Percentiles rank a stretch among this genome's conserved stretches.
Evolutionary conservation across 2,888 invertebrate species (phyloP).

Genomic region (Lasioglossum leucozonium): DNA sequence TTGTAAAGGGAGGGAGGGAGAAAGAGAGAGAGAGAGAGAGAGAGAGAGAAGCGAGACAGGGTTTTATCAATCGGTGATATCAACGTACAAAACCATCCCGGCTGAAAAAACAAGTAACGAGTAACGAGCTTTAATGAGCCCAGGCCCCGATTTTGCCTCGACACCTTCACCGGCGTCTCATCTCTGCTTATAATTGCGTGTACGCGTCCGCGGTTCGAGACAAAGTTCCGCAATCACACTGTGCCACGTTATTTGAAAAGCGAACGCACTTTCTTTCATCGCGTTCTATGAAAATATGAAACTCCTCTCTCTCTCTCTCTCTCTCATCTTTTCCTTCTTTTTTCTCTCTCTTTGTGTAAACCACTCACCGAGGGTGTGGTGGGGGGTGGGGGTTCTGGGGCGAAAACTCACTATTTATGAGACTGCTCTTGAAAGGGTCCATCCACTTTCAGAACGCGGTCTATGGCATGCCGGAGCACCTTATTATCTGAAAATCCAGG

Average conservation of each 20-base stretch:
- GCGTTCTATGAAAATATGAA: conserved; percentile 1
- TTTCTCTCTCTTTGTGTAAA: conserved; percentile 52
- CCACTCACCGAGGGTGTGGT: conserved; percentile 10
- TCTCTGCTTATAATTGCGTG: background rate
- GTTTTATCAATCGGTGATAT: conserved; percentile 44
- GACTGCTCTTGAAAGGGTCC: conserved; percentile 71
- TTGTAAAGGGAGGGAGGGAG: background rate
- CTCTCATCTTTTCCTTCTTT: no score
- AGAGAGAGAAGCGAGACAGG: background rate
- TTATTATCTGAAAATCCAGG: conserved; percentile 71
- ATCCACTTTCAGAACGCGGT: conserved; percentile 69
- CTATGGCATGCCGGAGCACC: conserved; percentile 69
- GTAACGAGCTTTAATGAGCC: conserved; percentile 55
- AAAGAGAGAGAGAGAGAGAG: background rate
- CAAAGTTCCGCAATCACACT: background rate
- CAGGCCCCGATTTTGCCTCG: conserved; percentile 17
- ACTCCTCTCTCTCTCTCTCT: conserved; percentile 5
- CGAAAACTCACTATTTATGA: conserved; percentile 71
- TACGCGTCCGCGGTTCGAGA: background rate
- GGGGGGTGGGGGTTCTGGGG: background rate
- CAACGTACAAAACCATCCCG: conserved; percentile 18
- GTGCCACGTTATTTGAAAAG: background rate
- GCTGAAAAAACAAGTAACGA: conserved; percentile 40
- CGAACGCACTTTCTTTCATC: background rate
- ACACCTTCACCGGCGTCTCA: conserved; percentile 25